Conservation (phyloP, 2,797 vertebrate genomes). For the Luscinia megarhynchos region DNA sequence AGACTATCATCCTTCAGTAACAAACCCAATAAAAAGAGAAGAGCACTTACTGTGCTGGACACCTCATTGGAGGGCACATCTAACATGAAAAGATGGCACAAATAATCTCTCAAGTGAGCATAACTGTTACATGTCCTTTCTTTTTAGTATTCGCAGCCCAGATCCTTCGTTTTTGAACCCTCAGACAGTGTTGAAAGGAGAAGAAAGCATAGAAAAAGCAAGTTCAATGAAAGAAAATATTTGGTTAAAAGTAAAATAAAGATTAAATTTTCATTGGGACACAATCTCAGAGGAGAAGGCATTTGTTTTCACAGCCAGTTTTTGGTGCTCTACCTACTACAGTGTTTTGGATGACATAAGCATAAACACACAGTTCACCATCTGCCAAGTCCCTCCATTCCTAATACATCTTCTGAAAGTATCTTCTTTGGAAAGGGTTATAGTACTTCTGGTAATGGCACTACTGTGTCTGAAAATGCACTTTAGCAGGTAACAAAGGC, state of each 20-base stretch:
- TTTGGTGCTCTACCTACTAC: not conserved
- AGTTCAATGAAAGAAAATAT: not conserved
- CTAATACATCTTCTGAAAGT: not conserved
- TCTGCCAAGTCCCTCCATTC: not conserved
- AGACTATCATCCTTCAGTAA: not conserved
- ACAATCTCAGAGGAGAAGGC: not conserved
- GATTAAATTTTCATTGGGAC: not conserved
- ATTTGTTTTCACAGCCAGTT: not conserved
- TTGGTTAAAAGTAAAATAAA: not conserved
- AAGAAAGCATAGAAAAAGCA: not conserved
- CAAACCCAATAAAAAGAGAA: not conserved
- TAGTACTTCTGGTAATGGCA: not conserved
- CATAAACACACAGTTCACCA: rapidly evolving
- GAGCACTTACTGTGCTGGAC: not conserved
- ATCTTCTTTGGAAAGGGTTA: not conserved
- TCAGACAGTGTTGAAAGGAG: not conserved
- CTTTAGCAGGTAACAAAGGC: conserved; percentile 2
- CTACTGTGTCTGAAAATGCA: not conserved
- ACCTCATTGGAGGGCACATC: not conserved
- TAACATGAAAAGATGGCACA: not conserved
- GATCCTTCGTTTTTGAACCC: not conserved
- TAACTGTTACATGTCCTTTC: not conserved
- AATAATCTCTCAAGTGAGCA: conserved; percentile 1
- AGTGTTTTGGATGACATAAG: not conserved
- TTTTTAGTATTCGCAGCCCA: not conserved